Evolutionary conservation across 2,888 invertebrate genomes (phyloP).

Genomic region (Argynnis bischoffii): DNA sequence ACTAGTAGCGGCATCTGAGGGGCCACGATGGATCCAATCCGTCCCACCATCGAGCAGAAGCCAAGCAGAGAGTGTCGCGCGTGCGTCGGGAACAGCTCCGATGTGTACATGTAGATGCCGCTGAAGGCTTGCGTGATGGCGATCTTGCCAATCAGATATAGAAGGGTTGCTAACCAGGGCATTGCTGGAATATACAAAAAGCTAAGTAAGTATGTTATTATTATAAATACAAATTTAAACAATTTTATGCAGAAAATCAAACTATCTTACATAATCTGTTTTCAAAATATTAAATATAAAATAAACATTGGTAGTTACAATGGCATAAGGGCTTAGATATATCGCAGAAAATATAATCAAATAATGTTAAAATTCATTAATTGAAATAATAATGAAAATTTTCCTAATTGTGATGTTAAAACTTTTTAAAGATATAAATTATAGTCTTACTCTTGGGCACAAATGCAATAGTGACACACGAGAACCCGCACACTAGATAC

Average conservation of each 20-base stretch:
- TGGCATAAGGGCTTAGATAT: fast-evolving
- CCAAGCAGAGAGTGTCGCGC: conserved; percentile 86
- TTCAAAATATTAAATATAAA: too few species aligned
- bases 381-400: background rate
- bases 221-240: too few species aligned
- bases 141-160: conserved; percentile 85
- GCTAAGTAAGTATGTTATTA: background rate
- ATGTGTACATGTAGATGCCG: conserved; percentile 86
- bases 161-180: conserved; percentile 63
- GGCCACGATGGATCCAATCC: conserved; percentile 88
- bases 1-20: conserved; percentile 87
- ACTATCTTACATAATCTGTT: too few species aligned
- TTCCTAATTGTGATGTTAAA: background rate
- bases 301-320: too few species aligned
- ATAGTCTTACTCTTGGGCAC: conserved; percentile 68
- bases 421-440: background rate
- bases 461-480: conserved; percentile 79
- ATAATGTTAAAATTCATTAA: background rate
- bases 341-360: too few species aligned
- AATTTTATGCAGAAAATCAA: too few species aligned
- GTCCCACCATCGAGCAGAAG: conserved; percentile 87
- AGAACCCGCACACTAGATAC: conserved; percentile 80
- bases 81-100: conserved; percentile 88
- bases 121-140: conserved; percentile 86
- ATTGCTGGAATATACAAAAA: conserved; percentile 50